A percentile compares a stretch with the other conserved stretches of the same genome.
Conservation (phyloP, 2,888 invertebrate species). For the Pharmacophagus antenor region DNA sequence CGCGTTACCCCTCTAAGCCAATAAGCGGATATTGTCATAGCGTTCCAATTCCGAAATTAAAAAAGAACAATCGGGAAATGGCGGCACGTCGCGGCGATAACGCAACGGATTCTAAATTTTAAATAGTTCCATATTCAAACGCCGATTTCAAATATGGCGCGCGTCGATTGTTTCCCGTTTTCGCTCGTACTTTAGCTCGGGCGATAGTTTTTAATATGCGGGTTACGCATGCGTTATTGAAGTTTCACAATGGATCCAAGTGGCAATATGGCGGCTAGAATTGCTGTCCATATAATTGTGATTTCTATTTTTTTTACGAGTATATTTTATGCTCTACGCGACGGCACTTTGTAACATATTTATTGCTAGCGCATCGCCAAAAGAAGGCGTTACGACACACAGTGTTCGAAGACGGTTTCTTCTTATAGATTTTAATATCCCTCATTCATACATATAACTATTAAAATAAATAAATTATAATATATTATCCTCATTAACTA, state of each 20-base stretch:
- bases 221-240: conserved; percentile 71
- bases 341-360: conserved; percentile 18
- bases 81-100: conserved; percentile 76
- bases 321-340: conserved; percentile 32
- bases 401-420: neutral
- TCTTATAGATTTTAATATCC: neutral
- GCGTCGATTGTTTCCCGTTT: conserved; percentile 77
- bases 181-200: conserved; percentile 65
- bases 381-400: conserved; percentile 5
- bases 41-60: conserved; percentile 45
- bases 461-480: no score
- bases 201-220: conserved; percentile 74
- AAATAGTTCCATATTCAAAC: conserved; percentile 79
- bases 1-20: conserved; percentile 14
- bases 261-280: conserved; percentile 59
- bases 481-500: no score
- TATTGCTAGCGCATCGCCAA: conserved; percentile 24
- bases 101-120: conserved; percentile 80
- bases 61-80: conserved; percentile 75
- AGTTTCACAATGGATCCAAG: conserved; percentile 73
- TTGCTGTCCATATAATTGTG: conserved; percentile 48
- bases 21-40: conserved; percentile 26
- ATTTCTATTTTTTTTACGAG: conserved; percentile 35
- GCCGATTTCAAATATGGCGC: conserved; percentile 75
- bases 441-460: no score